Evolutionary conservation across 2,113 vertebrate genomes (phyloP).

Genomic region (Coryphaenoides rupestris): DNA sequence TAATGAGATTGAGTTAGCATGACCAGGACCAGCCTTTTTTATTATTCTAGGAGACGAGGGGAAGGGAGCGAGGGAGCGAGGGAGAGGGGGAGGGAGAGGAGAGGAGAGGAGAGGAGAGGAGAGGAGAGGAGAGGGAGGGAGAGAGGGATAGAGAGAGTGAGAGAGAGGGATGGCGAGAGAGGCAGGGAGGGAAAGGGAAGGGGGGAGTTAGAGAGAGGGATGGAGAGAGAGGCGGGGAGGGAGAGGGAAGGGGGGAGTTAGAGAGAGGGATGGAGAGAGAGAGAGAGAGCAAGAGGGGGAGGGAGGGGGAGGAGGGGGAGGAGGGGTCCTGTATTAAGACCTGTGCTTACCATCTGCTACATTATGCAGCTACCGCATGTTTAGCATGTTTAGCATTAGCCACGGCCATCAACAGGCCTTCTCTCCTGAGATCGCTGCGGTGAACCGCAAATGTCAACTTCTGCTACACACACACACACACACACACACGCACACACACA

Average conservation of each 20-base stretch:
- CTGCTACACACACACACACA: constrained; percentile 33
- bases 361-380: constrained; percentile 64
- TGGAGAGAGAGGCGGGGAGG: constrained; percentile 58
- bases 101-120: constrained; percentile 54
- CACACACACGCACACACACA: neutral
- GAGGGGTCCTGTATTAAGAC: constrained; percentile 77
- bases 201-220: constrained; percentile 64
- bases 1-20: constrained; percentile 96
- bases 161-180: constrained; percentile 51
- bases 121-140: constrained; percentile 79
- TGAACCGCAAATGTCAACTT: constrained; percentile 65
- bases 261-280: no score
- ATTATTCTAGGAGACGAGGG: constrained; percentile 75
- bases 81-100: constrained; percentile 63
- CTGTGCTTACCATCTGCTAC: constrained; percentile 80
- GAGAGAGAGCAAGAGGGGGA: constrained; percentile 63
- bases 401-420: constrained; percentile 71
- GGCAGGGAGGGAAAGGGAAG: constrained; percentile 66
- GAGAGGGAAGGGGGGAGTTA: no score
- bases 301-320: constrained; percentile 56
- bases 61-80: constrained; percentile 53
- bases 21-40: constrained; percentile 79
- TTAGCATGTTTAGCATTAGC: constrained; percentile 72
- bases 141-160: constrained; percentile 65
- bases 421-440: constrained; percentile 72